Evolutionary conservation across 1,140 invertebrate genomes (phyloP), one percentile per base, ranked within the genome.

Genomic region (Tetranychus cinnabarinus): DNA sequence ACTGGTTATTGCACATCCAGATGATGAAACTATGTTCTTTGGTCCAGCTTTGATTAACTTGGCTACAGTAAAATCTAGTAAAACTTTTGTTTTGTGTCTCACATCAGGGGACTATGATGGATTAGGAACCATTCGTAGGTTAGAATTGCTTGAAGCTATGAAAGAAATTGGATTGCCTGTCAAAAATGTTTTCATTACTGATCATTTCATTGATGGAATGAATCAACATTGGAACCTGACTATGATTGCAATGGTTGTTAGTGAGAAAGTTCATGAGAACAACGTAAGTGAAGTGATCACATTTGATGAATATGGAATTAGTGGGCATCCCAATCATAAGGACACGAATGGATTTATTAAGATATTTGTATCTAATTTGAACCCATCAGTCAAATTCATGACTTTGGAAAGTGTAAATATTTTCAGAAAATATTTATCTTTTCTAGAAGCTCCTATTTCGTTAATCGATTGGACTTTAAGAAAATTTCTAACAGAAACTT

Each of bases 21-120:
- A 96, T 73, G 88, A 92, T 70, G 92, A 97, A 72, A 88, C 86
- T 64, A 97, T 97, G 92, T 97, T 97, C 72, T 97, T 97, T 72
- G 88, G 88, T 0, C 93, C 92, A 7, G 3, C 50, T 2, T 10
- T 39, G n/a, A n/a, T 54, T 15, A 31, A 33, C 12, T 34, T n/a
- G 35, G n/a, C 77, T 81, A 45, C 72, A 72, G n/a, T 79, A 76
- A 66, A 75, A 46, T 61, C 76, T 76, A 65, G 76, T 73, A 66
- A 81, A 74, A 76, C 93, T 52, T 83, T 85, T 71, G 65, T 97
- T 34, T 74, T 96, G 31, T 96, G 90, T 73, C 74, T 96, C 61
- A 85, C 87, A 8, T 80, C 80, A 71, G 87, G 87, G 59, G 2
- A 61, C 15, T 15, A 39, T 39, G 35, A 61, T 46, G 52, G 52